Conservation (phyloP, 37 sponge, comb jelly and placozoan genomes). For the Halichondria panicea region DNA sequence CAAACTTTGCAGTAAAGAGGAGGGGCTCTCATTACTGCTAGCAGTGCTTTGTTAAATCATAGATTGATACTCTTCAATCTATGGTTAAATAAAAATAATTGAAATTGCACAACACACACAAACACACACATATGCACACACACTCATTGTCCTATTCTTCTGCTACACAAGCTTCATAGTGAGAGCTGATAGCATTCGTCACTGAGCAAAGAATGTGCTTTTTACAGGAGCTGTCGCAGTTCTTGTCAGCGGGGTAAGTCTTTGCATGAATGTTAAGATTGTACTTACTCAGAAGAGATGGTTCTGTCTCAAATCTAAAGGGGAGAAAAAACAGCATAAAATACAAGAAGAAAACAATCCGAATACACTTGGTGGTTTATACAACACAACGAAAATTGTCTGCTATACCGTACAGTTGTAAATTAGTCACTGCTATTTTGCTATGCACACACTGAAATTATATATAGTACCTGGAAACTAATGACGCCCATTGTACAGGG, state of each 20-base stretch:
- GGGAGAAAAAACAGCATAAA: not conserved
- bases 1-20: no score
- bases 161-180: no score
- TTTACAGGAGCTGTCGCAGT: constrained; percentile 24
- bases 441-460: not conserved
- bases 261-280: constrained; percentile 42
- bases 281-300: constrained; percentile 25
- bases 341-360: not conserved
- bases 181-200: constrained; percentile 39
- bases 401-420: not conserved
- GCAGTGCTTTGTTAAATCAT: no score
- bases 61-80: no score
- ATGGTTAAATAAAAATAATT: no score
- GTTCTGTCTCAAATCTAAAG: constrained; percentile 10
- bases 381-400: not conserved
- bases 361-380: not conserved
- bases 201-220: constrained; percentile 31
- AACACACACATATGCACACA: no score
- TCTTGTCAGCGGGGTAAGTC: constrained; percentile 10
- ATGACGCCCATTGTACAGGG: constrained; percentile 51
- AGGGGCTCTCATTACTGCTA: no score
- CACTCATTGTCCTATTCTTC: no score
- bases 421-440: not conserved
- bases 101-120: no score
- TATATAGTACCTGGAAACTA: constrained; percentile 33